Evolutionary conservation across 2,888 invertebrate genomes (phyloP).

Genomic region (Diplazon laetatorius): DNA sequence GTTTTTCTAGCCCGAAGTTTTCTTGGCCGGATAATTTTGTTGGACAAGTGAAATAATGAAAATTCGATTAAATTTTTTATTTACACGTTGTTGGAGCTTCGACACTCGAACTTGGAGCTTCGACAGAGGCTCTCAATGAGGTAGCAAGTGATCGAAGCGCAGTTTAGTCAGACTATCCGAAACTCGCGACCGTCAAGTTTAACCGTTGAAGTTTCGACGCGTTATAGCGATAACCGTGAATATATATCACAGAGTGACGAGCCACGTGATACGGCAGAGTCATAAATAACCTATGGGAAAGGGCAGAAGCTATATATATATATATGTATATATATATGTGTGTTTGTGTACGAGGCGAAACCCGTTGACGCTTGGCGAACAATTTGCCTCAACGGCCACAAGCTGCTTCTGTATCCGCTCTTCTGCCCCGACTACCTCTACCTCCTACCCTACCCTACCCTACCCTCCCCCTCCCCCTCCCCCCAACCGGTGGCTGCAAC

Average conservation of each 20-base stretch:
- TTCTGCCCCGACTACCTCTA: not conserved
- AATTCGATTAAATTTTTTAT: not conserved
- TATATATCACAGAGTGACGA: not conserved
- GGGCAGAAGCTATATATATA: not conserved
- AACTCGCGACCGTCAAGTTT: slow-evolving; percentile 38
- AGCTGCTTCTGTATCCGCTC: not conserved
- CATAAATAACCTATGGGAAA: slow-evolving; percentile 42
- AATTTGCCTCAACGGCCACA: slow-evolving; percentile 33
- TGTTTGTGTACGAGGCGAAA: slow-evolving; percentile 3
- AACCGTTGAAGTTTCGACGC: slow-evolving; percentile 37
- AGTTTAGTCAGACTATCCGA: slow-evolving; percentile 33
- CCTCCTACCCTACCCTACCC: no score
- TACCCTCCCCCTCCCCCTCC: not conserved
- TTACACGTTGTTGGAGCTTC: no score
- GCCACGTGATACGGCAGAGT: slow-evolving; percentile 15
- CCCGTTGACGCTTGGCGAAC: slow-evolving; percentile 39
- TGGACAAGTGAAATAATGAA: no score
- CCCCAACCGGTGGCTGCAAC: not conserved
- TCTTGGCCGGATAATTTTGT: no score
- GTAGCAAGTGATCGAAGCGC: slow-evolving; percentile 21
- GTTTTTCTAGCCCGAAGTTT: no score
- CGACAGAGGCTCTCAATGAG: no score
- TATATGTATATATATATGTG: no score
- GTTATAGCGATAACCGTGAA: not conserved
- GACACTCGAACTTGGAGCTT: no score